Percentiles rank a stretch among this genome's conserved stretches.
Evolutionary conservation across 2,888 invertebrate species (phyloP).

Genomic region (Oxycera nigricornis): DNA sequence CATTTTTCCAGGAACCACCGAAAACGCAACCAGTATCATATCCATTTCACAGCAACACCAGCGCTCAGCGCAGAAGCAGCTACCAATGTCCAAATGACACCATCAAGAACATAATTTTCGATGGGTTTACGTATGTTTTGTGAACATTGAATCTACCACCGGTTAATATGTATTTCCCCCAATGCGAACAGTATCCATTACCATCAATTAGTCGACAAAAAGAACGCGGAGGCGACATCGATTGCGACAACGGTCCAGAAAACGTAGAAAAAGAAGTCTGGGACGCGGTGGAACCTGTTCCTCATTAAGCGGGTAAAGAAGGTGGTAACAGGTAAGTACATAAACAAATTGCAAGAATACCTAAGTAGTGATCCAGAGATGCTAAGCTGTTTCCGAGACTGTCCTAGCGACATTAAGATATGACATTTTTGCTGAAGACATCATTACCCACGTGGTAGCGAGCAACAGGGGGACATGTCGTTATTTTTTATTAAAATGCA

Average conservation of each 20-base stretch:
- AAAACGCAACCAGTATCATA: too few species aligned
- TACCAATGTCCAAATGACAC: constrained; percentile 24
- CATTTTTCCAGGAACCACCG: too few species aligned
- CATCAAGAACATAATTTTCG: constrained; percentile 40
- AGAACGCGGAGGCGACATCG: neutral
- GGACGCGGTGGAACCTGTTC: constrained; percentile 30
- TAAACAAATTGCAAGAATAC: constrained; percentile 1
- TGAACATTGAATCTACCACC: constrained; percentile 19
- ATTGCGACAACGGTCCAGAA: neutral
- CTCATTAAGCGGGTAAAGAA: constrained; percentile 35
- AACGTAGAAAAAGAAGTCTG: neutral
- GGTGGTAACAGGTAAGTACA: constrained; percentile 24
- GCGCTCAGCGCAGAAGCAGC: neutral
- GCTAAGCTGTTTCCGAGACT: neutral
- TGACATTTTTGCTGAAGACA: constrained; percentile 40
- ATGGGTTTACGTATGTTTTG: constrained; percentile 40
- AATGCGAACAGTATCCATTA: constrained; percentile 37
- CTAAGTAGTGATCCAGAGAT: neutral
- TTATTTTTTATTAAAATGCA: constrained; percentile 43
- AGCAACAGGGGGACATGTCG: constrained; percentile 26
- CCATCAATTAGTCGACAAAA: constrained; percentile 41
- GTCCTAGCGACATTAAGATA: constrained; percentile 34
- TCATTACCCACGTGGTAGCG: constrained; percentile 9
- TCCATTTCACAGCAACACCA: neutral
- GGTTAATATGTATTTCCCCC: neutral